These are phyloP conservation scores for Diplolepis rosae DNA, from an alignment of 2,888 invertebrate species.

Conservation along the genomic window DNA sequence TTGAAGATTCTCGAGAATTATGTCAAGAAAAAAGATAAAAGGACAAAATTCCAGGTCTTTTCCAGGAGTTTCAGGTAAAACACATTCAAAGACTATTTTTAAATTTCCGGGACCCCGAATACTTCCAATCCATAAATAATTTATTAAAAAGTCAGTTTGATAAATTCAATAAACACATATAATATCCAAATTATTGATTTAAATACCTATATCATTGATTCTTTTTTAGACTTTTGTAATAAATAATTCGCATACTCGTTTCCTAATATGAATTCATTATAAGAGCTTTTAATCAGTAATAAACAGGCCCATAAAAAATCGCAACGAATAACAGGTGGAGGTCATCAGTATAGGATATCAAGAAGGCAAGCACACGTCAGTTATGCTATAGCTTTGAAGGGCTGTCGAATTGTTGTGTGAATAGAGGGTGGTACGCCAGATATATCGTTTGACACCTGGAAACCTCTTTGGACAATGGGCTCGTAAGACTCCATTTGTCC, in stretches of 20 bases:
- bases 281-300: background rate
- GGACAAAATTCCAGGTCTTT: background rate
- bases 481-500: slow-evolving; percentile 49
- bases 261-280: no score
- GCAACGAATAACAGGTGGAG: no score
- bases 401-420: slow-evolving; percentile 8
- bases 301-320: no score
- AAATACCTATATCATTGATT: no score
- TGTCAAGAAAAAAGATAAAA: background rate
- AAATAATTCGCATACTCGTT: no score
- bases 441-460: slow-evolving; percentile 58
- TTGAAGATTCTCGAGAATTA: background rate
- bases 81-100: background rate
- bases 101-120: background rate
- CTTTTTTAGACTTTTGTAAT: no score
- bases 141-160: no score
- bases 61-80: background rate
- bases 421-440: slow-evolving; percentile 31
- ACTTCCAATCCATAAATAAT: no score
- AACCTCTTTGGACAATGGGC: slow-evolving; percentile 41
- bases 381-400: background rate
- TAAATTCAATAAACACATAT: no score
- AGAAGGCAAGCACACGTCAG: background rate
- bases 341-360: no score
- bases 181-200: no score